Evolutionary conservation across 2,797 vertebrate species (phyloP).

Genomic region (Tenualosa ilisha): DNA sequence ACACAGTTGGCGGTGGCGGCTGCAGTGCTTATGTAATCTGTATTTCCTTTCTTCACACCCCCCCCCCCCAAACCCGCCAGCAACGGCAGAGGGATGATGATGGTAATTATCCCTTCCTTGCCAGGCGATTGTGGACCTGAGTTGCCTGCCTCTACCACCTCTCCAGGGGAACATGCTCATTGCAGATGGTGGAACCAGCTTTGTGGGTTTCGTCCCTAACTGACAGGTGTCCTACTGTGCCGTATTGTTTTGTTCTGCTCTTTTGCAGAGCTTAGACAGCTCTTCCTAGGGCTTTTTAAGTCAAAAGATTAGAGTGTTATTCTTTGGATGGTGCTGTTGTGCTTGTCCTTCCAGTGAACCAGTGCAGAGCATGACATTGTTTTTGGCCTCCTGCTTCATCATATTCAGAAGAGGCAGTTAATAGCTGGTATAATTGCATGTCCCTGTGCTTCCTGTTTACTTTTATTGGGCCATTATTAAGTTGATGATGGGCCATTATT

Average conservation of each 20-base stretch:
- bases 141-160: neutral
- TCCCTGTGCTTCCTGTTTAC: conserved; percentile 40
- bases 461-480: conserved; percentile 34
- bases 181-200: neutral
- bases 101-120: conserved; percentile 52
- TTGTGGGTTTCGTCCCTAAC: neutral
- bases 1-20: neutral
- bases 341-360: neutral
- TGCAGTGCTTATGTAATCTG: conserved; percentile 46
- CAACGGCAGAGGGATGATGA: conserved; percentile 34
- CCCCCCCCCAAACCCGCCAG: neutral
- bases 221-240: neutral
- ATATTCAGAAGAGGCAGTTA: conserved; percentile 41
- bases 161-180: neutral
- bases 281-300: neutral
- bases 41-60: conserved; percentile 37
- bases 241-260: neutral
- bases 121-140: conserved; percentile 21
- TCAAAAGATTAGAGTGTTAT: neutral
- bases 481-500: conserved; percentile 8
- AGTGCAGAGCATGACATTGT: conserved; percentile 14
- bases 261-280: neutral
- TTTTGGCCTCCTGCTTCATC: conserved; percentile 24
- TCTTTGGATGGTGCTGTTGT: neutral
- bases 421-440: conserved; percentile 51